phyloP scores from a whole-genome alignment of 92 coral and sea anemone species.

The Pocillopora grandis region DNA sequence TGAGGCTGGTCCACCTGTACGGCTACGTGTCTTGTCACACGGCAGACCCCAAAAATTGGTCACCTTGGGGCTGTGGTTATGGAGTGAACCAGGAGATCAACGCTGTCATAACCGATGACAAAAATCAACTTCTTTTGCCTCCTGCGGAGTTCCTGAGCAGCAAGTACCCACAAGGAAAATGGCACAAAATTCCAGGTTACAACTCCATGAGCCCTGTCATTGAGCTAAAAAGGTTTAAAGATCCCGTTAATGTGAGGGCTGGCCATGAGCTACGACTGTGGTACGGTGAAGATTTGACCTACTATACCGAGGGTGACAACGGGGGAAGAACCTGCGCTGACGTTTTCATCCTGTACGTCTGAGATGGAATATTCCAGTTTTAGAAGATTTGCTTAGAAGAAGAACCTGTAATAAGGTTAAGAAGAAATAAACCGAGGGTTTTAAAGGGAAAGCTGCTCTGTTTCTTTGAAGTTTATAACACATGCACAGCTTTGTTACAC shows the following conservation, averaged over 20 bases:
- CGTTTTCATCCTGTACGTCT: neutral
- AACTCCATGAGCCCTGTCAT: neutral
- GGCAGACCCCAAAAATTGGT: neutral
- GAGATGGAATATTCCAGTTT: no score
- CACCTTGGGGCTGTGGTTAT: slow-evolving; percentile 10
- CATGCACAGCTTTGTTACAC: no score
- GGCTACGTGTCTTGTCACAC: neutral
- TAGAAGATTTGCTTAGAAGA: no score
- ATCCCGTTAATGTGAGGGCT: neutral
- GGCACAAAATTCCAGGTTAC: slow-evolving; percentile 3
- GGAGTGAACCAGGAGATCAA: neutral
- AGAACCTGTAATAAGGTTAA: no score
- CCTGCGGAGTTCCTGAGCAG: neutral
- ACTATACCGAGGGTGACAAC: neutral
- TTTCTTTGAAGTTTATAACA: no score
- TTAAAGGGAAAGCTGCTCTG: no score
- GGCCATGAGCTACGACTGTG: slow-evolving; percentile 13
- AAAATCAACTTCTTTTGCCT: neutral
- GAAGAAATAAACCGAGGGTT: no score
- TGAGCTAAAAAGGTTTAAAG: neutral
- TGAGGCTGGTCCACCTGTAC: slow-evolving; percentile 8
- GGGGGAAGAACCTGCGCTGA: slow-evolving; percentile 7
- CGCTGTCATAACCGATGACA: neutral
- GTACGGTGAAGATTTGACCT: neutral
- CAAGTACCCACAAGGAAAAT: neutral